Conservation (phyloP, 2,797 vertebrate genomes). For the Florisuga fusca region DNA sequence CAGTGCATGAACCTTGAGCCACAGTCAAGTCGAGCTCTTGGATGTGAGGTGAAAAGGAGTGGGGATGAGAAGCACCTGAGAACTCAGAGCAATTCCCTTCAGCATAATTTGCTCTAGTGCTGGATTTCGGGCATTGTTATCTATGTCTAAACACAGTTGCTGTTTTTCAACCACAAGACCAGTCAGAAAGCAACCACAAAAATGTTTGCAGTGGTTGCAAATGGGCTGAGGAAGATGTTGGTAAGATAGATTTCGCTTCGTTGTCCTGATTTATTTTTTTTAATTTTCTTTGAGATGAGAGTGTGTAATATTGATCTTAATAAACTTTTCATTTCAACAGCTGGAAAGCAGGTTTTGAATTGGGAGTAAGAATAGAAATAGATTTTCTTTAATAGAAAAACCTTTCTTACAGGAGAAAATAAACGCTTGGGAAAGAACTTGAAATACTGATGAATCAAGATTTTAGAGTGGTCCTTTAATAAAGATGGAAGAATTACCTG, state of each 20-base stretch:
- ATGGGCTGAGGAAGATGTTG: background rate
- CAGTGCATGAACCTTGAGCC: background rate
- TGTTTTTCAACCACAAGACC: background rate
- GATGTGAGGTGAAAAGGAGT: background rate
- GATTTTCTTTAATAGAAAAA: constrained; percentile 56
- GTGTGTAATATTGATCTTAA: constrained; percentile 50
- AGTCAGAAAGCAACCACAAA: background rate
- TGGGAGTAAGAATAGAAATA: constrained; percentile 2
- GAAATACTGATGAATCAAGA: constrained; percentile 45
- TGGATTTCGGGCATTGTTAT: background rate
- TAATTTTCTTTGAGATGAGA: background rate
- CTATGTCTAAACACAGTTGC: background rate
- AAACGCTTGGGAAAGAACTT: constrained; percentile 70
- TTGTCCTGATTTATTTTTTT: constrained; percentile 33
- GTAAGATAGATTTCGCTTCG: constrained; percentile 19
- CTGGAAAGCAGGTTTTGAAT: constrained; percentile 51
- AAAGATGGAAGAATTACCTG: constrained; percentile 56
- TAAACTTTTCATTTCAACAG: constrained; percentile 54
- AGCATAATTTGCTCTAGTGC: background rate
- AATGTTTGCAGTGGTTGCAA: background rate
- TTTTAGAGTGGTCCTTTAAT: constrained; percentile 63
- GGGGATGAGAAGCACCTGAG: background rate
- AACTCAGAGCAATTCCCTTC: background rate
- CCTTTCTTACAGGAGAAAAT: constrained; percentile 61
- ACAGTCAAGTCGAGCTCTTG: background rate